Percentiles rank a stretch among this genome's conserved stretches.
Evolutionary conservation across 1,140 invertebrate species (phyloP).

Genomic region (Riptortus pedestris): DNA sequence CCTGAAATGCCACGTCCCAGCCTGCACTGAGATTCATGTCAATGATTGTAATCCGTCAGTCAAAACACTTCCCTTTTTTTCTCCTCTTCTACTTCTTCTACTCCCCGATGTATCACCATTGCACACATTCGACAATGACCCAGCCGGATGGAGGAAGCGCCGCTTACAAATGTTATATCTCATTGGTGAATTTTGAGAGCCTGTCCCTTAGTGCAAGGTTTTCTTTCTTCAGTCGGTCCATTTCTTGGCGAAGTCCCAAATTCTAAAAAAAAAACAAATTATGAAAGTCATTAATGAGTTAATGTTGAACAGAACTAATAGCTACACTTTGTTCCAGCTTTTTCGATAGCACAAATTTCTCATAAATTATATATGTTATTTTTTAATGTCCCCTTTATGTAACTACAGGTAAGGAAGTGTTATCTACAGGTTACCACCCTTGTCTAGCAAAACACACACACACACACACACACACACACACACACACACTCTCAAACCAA

Average conservation of each 20-base stretch:
- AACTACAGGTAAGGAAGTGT: too few species aligned
- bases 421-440: too few species aligned
- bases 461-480: too few species aligned
- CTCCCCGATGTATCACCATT: neutral
- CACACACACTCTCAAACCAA: too few species aligned
- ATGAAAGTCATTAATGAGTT: too few species aligned
- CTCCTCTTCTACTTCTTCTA: constrained; percentile 1
- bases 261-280: constrained; percentile 48
- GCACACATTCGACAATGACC: constrained; percentile 10
- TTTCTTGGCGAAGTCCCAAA: constrained; percentile 69
- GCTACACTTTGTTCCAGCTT: too few species aligned
- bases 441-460: too few species aligned
- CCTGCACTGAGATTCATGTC: constrained; percentile 20
- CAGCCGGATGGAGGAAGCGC: constrained; percentile 20
- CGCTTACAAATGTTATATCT: constrained; percentile 27
- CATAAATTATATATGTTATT: too few species aligned
- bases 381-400: too few species aligned
- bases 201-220: constrained; percentile 77
- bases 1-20: neutral
- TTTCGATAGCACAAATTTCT: too few species aligned
- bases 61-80: neutral
- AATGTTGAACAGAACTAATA: too few species aligned
- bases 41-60: neutral
- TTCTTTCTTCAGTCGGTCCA: constrained; percentile 82
- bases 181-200: constrained; percentile 62